Conservation (phyloP, 2,797 vertebrate species). For the Argyrosomus regius region DNA sequence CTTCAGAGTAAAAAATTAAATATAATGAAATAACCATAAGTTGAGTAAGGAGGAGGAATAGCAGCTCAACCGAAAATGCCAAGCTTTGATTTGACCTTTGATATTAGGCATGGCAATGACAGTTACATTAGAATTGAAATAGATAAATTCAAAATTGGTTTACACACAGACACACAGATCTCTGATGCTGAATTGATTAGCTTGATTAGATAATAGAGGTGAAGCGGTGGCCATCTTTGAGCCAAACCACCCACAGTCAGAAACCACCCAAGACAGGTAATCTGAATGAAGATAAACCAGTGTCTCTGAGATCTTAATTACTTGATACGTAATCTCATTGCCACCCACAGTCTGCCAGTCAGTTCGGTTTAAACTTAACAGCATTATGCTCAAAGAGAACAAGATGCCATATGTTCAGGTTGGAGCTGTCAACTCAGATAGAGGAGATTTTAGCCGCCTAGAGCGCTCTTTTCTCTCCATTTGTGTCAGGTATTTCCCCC, state of each 20-base stretch:
- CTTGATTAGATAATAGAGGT: constrained; percentile 70
- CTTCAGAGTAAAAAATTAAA: too few relatives aligned
- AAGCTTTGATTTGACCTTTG: constrained; percentile 5
- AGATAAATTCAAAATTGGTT: constrained; percentile 44
- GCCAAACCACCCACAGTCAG: constrained; percentile 49
- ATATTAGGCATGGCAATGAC: not conserved
- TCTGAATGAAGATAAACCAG: constrained; percentile 76
- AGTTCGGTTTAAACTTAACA: constrained; percentile 65
- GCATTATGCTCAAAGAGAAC: constrained; percentile 62
- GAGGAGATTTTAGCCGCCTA: constrained; percentile 47
- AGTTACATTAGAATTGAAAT: constrained; percentile 27
- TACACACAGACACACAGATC: constrained; percentile 23
- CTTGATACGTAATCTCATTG: constrained; percentile 67
- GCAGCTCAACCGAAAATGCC: not conserved
- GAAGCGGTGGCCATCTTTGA: constrained; percentile 48
- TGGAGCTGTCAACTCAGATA: constrained; percentile 63
- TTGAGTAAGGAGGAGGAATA: not conserved
- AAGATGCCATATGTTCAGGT: constrained; percentile 68
- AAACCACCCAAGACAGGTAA: constrained; percentile 65
- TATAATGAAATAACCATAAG: not conserved
- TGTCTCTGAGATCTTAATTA: constrained; percentile 70
- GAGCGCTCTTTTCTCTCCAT: constrained; percentile 51
- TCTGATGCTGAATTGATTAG: constrained; percentile 50
- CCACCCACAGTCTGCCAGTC: constrained; percentile 53
- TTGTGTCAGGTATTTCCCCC: constrained; percentile 50